phyloP scores from a whole-genome alignment of 2,113 vertebrate species.

The Orycteropus afer region DNA sequence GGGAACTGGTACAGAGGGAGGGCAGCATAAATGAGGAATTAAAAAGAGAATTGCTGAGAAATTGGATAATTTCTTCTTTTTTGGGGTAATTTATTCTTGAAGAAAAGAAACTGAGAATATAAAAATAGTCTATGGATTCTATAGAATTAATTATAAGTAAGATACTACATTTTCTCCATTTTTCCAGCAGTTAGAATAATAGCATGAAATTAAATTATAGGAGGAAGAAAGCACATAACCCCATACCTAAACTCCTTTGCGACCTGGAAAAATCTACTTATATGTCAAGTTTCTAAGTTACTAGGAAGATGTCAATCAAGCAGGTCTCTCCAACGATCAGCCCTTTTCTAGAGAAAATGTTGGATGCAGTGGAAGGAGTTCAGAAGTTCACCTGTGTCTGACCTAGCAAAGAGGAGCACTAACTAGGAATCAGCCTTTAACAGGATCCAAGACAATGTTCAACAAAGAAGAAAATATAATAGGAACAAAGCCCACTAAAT shows the following conservation, averaged over 20 bases:
- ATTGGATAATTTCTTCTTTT: not conserved
- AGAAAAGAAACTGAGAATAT: not conserved
- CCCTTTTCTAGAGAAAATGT: not conserved
- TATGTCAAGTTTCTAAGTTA: not conserved
- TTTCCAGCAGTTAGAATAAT: not conserved
- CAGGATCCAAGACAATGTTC: not conserved
- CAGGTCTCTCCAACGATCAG: not conserved
- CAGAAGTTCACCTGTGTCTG: not conserved
- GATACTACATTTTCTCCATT: not conserved
- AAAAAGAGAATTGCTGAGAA: not conserved
- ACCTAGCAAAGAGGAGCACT: not conserved
- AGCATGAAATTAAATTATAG: not conserved
- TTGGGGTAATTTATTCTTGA: not conserved
- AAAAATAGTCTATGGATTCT: not conserved
- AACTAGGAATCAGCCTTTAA: not conserved
- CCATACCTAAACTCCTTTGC: not conserved
- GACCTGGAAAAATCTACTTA: not conserved
- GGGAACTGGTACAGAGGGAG: not conserved
- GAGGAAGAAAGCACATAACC: not conserved
- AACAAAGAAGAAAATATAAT: not conserved
- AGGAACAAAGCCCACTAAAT: not conserved
- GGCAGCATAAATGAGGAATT: not conserved
- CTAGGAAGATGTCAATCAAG: not conserved
- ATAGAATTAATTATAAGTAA: slow-evolving; percentile 21
- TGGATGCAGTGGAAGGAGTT: not conserved